These are phyloP conservation scores for Meganola albula DNA, from an alignment of 2,888 invertebrate genomes.

Conservation along the genomic window DNA sequence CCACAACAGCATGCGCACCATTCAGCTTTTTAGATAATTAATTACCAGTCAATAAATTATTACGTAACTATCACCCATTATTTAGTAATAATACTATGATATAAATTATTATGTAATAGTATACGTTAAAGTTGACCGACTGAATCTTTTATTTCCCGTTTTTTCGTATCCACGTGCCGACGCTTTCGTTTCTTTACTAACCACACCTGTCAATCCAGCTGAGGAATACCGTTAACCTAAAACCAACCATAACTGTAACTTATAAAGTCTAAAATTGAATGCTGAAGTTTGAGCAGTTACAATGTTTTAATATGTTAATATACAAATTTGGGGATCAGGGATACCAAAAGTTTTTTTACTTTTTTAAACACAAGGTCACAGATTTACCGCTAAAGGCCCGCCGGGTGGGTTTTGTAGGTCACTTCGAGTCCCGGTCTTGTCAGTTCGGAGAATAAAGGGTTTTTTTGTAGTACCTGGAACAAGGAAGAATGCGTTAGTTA, in stretches of 20 bases:
- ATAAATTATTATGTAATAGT: no score
- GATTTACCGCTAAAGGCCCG: constrained; percentile 25
- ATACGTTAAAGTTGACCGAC: constrained; percentile 11
- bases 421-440: constrained; percentile 19
- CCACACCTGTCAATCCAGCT: constrained; percentile 14
- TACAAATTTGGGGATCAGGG: constrained; percentile 19
- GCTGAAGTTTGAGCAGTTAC: not conserved
- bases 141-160: no score
- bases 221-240: not conserved
- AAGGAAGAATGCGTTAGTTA: constrained; percentile 17
- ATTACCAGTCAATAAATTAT: no score
- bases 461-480: constrained; percentile 35
- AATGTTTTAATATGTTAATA: constrained; percentile 4
- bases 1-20: no score
- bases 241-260: not conserved
- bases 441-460: constrained; percentile 20
- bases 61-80: no score
- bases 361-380: constrained; percentile 21
- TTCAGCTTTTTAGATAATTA: no score
- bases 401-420: constrained; percentile 28
- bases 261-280: constrained; percentile 1
- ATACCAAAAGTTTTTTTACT: constrained; percentile 19
- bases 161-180: constrained; percentile 51
- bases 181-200: constrained; percentile 28
- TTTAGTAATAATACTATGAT: no score